Evolutionary conservation across 2,797 vertebrate genomes (phyloP).

Genomic region (Peromyscus nudipes): DNA sequence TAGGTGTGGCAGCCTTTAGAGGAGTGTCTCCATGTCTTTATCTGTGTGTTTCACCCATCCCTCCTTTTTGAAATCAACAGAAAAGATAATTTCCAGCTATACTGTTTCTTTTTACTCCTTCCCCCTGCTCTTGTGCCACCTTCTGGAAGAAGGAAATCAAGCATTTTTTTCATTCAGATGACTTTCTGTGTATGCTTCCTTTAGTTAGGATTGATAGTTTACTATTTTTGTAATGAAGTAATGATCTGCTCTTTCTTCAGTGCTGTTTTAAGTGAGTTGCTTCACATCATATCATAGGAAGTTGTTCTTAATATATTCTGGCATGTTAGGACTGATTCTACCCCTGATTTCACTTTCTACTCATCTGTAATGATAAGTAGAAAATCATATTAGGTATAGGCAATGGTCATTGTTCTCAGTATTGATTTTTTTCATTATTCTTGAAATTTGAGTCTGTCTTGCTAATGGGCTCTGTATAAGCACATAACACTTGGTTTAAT

Average conservation of each 20-base stretch:
- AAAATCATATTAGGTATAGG: neutral
- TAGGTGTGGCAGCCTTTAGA: neutral
- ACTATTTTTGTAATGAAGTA: neutral
- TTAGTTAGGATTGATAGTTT: constrained; percentile 14
- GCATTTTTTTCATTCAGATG: constrained; percentile 45
- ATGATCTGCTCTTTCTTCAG: neutral
- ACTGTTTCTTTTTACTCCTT: neutral
- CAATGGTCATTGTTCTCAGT: constrained; percentile 21
- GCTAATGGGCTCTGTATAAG: neutral
- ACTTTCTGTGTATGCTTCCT: constrained; percentile 16
- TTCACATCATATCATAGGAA: neutral
- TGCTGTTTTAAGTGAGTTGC: neutral
- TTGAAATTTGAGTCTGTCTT: constrained; percentile 63
- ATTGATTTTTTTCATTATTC: constrained; percentile 1
- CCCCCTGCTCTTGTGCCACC: constrained; percentile 68
- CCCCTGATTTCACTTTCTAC: neutral
- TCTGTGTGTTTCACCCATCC: neutral
- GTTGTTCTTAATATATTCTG: neutral
- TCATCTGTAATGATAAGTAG: constrained; percentile 25
- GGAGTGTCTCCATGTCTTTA: neutral
- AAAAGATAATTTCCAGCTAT: constrained; percentile 33
- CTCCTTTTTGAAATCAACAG: neutral
- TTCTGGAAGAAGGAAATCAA: constrained; percentile 74
- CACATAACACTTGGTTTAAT: constrained; percentile 51
- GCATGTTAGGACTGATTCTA: neutral